Evolutionary conservation across 2,888 invertebrate species (phyloP), one percentile per base, ranked within the genome.

Genomic region (Polylopha cassiicola): DNA sequence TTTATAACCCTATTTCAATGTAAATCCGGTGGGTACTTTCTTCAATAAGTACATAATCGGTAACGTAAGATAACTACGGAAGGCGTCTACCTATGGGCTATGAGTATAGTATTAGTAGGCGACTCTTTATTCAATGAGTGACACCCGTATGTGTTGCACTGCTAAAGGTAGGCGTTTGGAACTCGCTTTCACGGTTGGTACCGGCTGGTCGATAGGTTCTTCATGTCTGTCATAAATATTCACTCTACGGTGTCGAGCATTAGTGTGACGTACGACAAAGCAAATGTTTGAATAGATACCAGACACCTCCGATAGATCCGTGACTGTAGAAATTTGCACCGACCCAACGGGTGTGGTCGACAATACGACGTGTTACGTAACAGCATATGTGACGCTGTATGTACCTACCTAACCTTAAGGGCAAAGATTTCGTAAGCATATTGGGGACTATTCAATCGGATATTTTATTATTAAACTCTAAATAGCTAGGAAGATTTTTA

Each of bases 151-250:
- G n/a, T n/a, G n/a, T n/a, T n/a, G n/a, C n/a, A n/a, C n/a, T n/a
- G n/a, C n/a, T n/a, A n/a, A n/a, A n/a, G n/a, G 39, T 23, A 44
- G 42, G 41, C 47, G 52, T 56, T 56, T 41, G 55, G 48, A 56
- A 62, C 64, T 22, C 61, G 73, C 72, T 74, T 74, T 73, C 73
- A 65, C 74, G 59, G 51, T 43, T 20, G n/a, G 23, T 16, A 32
- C 32, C 10, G 11, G n/a, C n/a, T n/a, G n/a, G n/a, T n/a, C n/a
- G n/a, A n/a, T n/a, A n/a, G n/a, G n/a, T 27, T 10, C 32, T 16
- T 22, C 23, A 36, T 39, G 48, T 51, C 47, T 55, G 60, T 65
- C 65, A 70, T 70, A 68, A 72, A 65, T 71, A 71, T 66, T 64
- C 62, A 65, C 63, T 44, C 38, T 47, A 50, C 55, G 52, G 53